These are phyloP conservation scores for Hirtodrosophila histrioides DNA, from an alignment of 2,888 invertebrate genomes.

Conservation along the genomic window DNA sequence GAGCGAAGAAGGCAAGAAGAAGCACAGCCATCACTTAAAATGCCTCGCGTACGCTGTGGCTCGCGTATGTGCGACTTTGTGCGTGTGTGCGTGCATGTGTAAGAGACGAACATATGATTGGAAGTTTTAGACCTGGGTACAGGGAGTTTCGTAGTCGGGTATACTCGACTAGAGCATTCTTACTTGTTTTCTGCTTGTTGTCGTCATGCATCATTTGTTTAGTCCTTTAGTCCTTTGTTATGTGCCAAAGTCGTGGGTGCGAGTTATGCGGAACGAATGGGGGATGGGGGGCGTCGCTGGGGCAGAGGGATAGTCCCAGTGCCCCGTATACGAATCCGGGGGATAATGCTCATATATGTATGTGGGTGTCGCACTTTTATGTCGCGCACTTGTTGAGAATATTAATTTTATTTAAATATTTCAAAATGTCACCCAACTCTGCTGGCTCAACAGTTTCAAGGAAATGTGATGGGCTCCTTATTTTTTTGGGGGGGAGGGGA, in stretches of 20 bases:
- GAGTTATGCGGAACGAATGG: constrained; percentile 6
- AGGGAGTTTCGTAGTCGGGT: no score
- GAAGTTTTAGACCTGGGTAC: no score
- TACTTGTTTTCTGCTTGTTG: constrained; percentile 37
- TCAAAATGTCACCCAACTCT: constrained; percentile 45
- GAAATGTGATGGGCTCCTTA: neutral
- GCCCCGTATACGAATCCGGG: constrained; percentile 7
- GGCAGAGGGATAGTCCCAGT: no score
- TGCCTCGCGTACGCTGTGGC: no score
- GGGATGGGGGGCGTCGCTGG: neutral
- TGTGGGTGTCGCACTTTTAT: constrained; percentile 63
- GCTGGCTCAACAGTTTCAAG: constrained; percentile 36
- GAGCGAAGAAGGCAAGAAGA: no score
- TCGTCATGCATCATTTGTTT: constrained; percentile 76
- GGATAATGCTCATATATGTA: constrained; percentile 37
- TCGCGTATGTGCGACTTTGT: no score
- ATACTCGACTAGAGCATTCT: no score
- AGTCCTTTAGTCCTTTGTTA: constrained; percentile 71
- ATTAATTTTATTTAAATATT: constrained; percentile 76
- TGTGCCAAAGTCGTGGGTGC: constrained; percentile 51
- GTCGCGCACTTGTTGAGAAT: constrained; percentile 72
- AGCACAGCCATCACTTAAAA: no score
- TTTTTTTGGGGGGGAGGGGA: no score
- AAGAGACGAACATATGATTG: no score
- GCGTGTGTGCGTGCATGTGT: no score